These are phyloP conservation scores for Sweltsa coloradensis DNA, from an alignment of 1,140 invertebrate genomes.

Conservation along the genomic window DNA sequence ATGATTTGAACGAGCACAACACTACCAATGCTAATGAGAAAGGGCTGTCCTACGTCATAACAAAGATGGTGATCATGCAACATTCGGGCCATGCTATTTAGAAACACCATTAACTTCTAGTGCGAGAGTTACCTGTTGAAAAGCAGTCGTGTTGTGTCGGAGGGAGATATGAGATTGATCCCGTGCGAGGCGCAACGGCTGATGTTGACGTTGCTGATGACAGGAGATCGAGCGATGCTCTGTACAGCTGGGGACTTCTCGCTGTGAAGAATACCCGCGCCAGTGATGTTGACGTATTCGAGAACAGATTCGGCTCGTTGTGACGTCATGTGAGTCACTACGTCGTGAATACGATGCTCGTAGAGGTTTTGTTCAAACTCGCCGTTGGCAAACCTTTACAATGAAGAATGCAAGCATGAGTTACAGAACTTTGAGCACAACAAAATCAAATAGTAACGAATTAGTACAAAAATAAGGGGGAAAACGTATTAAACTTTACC, in stretches of 20 bases:
- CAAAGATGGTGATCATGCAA: too few species aligned
- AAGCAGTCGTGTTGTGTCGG: constrained; percentile 42
- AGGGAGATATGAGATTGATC: constrained; percentile 81
- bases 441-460: neutral
- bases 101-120: too few species aligned
- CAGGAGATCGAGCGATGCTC: constrained; percentile 72
- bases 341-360: constrained; percentile 68
- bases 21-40: too few species aligned
- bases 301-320: constrained; percentile 58
- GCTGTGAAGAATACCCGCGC: constrained; percentile 93
- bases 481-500: too few species aligned
- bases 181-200: constrained; percentile 79
- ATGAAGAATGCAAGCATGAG: constrained; percentile 5
- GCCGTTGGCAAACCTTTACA: constrained; percentile 64
- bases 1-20: too few species aligned
- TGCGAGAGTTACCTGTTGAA: constrained; percentile 35
- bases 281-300: constrained; percentile 74
- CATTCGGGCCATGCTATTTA: too few species aligned
- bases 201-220: constrained; percentile 71
- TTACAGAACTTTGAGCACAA: neutral
- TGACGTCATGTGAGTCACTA: constrained; percentile 56
- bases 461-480: neutral
- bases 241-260: constrained; percentile 89
- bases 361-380: constrained; percentile 81
- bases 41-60: too few species aligned